Conservation (phyloP, 2,888 invertebrate genomes). For the Fragum sueziense region DNA sequence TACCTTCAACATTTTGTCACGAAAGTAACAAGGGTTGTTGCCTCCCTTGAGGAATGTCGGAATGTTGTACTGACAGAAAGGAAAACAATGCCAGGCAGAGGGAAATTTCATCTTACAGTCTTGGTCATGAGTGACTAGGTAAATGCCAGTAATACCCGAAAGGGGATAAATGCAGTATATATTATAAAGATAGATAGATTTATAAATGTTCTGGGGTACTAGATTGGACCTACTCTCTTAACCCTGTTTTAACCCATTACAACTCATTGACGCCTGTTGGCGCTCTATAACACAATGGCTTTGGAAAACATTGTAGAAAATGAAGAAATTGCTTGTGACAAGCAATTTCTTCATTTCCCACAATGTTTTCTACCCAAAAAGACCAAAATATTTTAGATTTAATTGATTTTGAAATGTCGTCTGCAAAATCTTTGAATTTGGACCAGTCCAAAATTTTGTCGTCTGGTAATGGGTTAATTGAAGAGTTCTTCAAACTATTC, state of each 20-base stretch:
- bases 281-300: too few relatives aligned
- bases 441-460: too few relatives aligned
- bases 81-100: too few relatives aligned
- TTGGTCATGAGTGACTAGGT: not conserved
- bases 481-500: not conserved
- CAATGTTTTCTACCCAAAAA: not conserved
- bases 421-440: too few relatives aligned
- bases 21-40: too few relatives aligned
- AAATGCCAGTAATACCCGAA: not conserved
- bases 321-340: not conserved
- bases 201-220: not conserved
- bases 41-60: too few relatives aligned
- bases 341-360: conserved; percentile 3
- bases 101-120: not conserved
- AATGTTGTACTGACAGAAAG: too few relatives aligned
- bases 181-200: not conserved
- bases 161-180: not conserved
- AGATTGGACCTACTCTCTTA: not conserved
- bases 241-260: too few relatives aligned
- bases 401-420: not conserved
- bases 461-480: not conserved
- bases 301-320: too few relatives aligned
- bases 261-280: too few relatives aligned
- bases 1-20: too few relatives aligned
- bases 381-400: not conserved